A percentile compares a stretch with the other conserved stretches of the same genome.
These are phyloP conservation scores for Leptosomus discolor DNA, from an alignment of 2,113 vertebrate genomes.

Conservation along the genomic window DNA sequence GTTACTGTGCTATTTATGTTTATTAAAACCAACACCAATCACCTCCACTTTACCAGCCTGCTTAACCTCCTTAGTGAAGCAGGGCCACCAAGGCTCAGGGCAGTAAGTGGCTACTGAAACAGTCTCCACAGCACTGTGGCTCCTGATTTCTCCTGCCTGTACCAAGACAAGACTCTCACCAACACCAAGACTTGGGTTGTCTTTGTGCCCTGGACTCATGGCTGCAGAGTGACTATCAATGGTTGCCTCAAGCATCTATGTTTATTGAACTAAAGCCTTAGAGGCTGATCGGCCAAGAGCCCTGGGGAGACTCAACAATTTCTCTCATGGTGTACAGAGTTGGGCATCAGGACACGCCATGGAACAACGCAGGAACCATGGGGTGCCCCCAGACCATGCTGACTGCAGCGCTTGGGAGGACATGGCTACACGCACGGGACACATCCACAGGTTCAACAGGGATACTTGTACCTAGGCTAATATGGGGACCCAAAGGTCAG, in stretches of 20 bases:
- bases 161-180: background rate
- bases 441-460: background rate
- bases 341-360: background rate
- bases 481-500: background rate
- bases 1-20: background rate
- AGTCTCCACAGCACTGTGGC: background rate
- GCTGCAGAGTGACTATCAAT: background rate
- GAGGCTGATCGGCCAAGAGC: background rate
- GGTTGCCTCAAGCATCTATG: background rate
- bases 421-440: background rate
- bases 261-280: background rate
- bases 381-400: background rate
- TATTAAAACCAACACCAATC: background rate
- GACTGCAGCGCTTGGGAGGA: background rate
- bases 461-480: background rate
- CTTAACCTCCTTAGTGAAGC: background rate
- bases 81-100: background rate
- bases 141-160: background rate
- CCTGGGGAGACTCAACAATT: background rate
- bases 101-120: background rate
- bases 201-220: background rate
- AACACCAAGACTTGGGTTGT: background rate
- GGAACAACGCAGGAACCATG: background rate
- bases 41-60: background rate
- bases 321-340: background rate